Percentiles rank a stretch among this genome's conserved stretches.
Evolutionary conservation across 2,113 vertebrate genomes (phyloP).

Genomic region (Perognathus longimembris): DNA sequence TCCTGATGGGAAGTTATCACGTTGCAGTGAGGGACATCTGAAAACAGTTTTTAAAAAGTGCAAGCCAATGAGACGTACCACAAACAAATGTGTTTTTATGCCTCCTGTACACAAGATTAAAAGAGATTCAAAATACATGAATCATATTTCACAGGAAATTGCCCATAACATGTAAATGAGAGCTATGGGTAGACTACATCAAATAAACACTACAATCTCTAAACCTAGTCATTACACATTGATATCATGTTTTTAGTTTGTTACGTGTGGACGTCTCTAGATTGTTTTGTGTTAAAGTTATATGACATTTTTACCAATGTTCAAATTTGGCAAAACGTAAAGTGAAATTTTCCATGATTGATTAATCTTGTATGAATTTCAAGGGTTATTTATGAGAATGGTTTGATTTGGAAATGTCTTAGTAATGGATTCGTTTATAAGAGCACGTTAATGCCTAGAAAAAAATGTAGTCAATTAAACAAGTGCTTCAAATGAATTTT

Average conservation of each 20-base stretch:
- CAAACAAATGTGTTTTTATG: slow-evolving; percentile 67
- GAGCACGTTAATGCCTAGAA: slow-evolving; percentile 64
- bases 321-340: slow-evolving; percentile 72
- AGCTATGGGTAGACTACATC: background rate
- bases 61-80: slow-evolving; percentile 65
- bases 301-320: slow-evolving; percentile 26
- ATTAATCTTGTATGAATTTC: slow-evolving; percentile 72
- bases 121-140: slow-evolving; percentile 59
- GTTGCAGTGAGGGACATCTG: slow-evolving; percentile 71
- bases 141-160: slow-evolving; percentile 38
- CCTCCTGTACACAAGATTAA: slow-evolving; percentile 52
- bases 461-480: slow-evolving; percentile 62
- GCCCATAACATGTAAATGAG: background rate
- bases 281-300: slow-evolving; percentile 61
- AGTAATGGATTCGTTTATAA: slow-evolving; percentile 65
- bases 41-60: slow-evolving; percentile 68
- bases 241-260: slow-evolving; percentile 47
- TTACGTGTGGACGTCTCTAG: slow-evolving; percentile 15
- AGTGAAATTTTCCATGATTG: slow-evolving; percentile 69
- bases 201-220: slow-evolving; percentile 64
- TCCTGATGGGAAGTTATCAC: slow-evolving; percentile 67
- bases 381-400: slow-evolving; percentile 69
- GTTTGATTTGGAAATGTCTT: slow-evolving; percentile 60
- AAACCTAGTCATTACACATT: slow-evolving; percentile 44
- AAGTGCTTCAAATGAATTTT: slow-evolving; percentile 63